A percentile compares a stretch with the other conserved stretches of the same genome.
Evolutionary conservation across 1,140 invertebrate genomes (phyloP).

Genomic region (Augochlora pura): DNA sequence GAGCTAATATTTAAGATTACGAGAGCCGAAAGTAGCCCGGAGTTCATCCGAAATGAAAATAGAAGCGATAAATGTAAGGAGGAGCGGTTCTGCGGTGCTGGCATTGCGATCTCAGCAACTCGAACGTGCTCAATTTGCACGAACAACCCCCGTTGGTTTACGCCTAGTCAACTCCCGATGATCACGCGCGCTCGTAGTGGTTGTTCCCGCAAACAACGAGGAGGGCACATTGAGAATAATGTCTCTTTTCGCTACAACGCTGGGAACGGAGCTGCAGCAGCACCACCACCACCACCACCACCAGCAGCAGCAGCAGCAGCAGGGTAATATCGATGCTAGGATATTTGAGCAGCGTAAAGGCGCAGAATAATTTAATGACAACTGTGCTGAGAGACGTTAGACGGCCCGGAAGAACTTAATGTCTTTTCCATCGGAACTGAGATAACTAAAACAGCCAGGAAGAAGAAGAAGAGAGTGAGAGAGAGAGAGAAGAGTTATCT

Average conservation of each 20-base stretch:
- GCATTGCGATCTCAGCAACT: conserved; percentile 42
- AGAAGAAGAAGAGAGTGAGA: too few species aligned
- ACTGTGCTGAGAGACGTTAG: not conserved
- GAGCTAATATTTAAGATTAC: not conserved
- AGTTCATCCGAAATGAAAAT: conserved; percentile 25
- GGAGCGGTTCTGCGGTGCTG: conserved; percentile 8
- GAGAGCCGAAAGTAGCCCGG: not conserved
- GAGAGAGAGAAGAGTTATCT: too few species aligned
- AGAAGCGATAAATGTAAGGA: conserved; percentile 27
- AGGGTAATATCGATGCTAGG: not conserved
- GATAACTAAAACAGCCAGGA: too few species aligned
- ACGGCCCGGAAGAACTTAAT: conserved; percentile 17
- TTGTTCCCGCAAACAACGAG: conserved; percentile 24
- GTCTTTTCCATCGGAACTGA: not conserved
- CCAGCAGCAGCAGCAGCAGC: too few species aligned
- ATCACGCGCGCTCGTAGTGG: conserved; percentile 33
- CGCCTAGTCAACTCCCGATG: conserved; percentile 42
- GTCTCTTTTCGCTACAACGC: conserved; percentile 24
- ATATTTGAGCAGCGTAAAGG: conserved; percentile 13
- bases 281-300: too few species aligned
- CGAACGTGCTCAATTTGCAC: conserved; percentile 46
- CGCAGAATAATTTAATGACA: conserved; percentile 40
- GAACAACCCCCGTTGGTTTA: conserved; percentile 42
- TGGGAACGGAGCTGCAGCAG: conserved; percentile 24
- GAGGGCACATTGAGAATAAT: conserved; percentile 39